phyloP scores from a whole-genome alignment of 1,140 invertebrate genomes.

The Stratiolaelaps scimitus region DNA sequence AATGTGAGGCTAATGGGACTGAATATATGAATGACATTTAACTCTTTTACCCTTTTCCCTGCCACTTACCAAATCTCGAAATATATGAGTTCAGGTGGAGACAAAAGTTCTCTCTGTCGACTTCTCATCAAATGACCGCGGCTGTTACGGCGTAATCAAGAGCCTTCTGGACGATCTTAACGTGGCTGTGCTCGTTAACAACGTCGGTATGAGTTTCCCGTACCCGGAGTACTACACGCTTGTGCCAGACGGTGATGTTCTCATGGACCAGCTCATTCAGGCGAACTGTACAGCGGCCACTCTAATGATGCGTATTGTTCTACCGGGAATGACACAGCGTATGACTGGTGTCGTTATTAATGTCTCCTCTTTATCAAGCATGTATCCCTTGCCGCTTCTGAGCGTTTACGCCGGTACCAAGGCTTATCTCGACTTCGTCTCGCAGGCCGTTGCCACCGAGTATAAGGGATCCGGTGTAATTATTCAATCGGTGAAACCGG shows the following conservation, averaged over 20 bases:
- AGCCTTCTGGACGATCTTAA: not conserved
- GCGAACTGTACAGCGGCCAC: constrained; percentile 33
- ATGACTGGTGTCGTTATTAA: constrained; percentile 79
- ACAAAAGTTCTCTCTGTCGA: constrained; percentile 18
- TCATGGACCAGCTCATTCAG: constrained; percentile 34
- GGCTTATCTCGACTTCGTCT: constrained; percentile 73
- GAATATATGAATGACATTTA: no score
- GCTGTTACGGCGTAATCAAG: not conserved
- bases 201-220: constrained; percentile 80
- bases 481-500: constrained; percentile 65
- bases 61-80: no score
- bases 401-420: constrained; percentile 79
- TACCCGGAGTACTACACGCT: constrained; percentile 49
- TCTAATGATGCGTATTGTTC: constrained; percentile 62
- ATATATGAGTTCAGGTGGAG: no score
- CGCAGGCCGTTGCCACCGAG: constrained; percentile 61
- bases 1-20: no score
- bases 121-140: constrained; percentile 23
- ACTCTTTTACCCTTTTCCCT: no score
- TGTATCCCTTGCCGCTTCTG: constrained; percentile 65
- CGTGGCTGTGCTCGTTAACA: constrained; percentile 57
- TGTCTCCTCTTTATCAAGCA: constrained; percentile 67
- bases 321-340: constrained; percentile 75
- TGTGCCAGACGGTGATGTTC: constrained; percentile 34
- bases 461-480: constrained; percentile 62